Evolutionary conservation across 2,888 invertebrate species (phyloP).

Genomic region (Nemotelus nigrinus): DNA sequence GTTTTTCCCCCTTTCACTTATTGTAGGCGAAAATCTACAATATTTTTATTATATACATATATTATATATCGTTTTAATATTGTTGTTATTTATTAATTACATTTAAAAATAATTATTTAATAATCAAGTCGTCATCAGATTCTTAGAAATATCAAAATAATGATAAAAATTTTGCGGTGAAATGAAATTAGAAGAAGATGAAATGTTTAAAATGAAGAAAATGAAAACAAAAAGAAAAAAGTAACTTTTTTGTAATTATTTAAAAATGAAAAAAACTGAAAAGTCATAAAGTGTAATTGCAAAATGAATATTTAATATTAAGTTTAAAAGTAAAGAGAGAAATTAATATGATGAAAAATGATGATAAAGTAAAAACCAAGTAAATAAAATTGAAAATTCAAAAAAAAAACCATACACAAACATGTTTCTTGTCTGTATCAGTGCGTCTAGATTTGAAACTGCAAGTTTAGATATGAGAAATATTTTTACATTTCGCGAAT

Average conservation of each 20-base stretch:
- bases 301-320: constrained; percentile 44
- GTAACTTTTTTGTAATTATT: constrained; percentile 44
- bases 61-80: constrained; percentile 42
- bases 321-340: constrained; percentile 37
- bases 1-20: too few relatives aligned
- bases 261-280: constrained; percentile 30
- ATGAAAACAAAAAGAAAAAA: constrained; percentile 14
- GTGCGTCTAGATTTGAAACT: too few relatives aligned
- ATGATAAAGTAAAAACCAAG: constrained; percentile 36
- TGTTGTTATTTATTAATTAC: constrained; percentile 44
- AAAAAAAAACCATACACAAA: neutral
- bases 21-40: neutral
- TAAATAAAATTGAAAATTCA: constrained; percentile 41
- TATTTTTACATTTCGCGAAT: too few relatives aligned
- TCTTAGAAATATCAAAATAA: constrained; percentile 38
- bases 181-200: neutral
- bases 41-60: constrained; percentile 33
- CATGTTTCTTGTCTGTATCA: too few relatives aligned
- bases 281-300: constrained; percentile 45
- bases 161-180: constrained; percentile 25
- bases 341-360: constrained; percentile 31
- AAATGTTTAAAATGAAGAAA: neutral
- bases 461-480: too few relatives aligned
- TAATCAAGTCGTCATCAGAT: constrained; percentile 40
- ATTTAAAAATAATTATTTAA: constrained; percentile 29